Evolutionary conservation across 2,888 invertebrate genomes (phyloP).

Genomic region (Tribolium freemani): DNA sequence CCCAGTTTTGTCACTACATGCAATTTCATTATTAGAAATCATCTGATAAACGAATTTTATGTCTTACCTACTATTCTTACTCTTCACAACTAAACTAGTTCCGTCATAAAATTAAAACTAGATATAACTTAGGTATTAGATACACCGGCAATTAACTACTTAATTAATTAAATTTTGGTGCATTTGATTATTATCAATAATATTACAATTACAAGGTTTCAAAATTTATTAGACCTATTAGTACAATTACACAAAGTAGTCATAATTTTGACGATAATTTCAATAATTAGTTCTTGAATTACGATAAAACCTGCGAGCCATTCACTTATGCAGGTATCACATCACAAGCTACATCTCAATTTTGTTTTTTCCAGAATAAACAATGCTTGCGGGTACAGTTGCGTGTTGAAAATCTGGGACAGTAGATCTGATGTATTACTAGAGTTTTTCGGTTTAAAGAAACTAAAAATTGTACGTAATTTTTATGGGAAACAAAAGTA

Average conservation of each 20-base stretch:
- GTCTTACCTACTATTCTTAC: no score
- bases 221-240: background rate
- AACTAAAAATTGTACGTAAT: background rate
- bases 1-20: slow-evolving; percentile 12
- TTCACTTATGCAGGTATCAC: background rate
- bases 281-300: background rate
- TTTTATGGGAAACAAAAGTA: no score
- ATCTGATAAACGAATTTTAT: slow-evolving; percentile 11
- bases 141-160: no score
- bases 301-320: background rate
- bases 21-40: slow-evolving; percentile 30
- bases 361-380: background rate
- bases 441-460: background rate
- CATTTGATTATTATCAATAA: no score
- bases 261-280: background rate
- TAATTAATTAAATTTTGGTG: no score
- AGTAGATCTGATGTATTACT: background rate
- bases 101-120: no score
- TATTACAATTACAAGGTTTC: no score
- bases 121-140: no score
- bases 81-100: background rate
- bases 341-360: background rate
- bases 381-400: background rate
- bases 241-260: background rate
- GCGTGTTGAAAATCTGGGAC: background rate